Conservation (phyloP, 2,888 invertebrate genomes). For the Epiblema foenella region DNA sequence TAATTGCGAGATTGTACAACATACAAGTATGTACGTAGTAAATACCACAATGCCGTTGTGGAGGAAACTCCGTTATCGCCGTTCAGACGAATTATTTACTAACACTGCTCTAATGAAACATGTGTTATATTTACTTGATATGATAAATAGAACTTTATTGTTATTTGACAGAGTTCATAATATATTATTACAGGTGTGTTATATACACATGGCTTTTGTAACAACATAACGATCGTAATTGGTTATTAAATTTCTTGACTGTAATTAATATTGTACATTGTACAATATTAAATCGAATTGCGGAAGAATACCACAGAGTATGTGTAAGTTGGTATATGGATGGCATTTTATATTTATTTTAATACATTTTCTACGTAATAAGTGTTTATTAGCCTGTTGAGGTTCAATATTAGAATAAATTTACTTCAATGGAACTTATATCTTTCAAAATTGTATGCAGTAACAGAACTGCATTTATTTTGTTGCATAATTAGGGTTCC, state of each 20-base stretch:
- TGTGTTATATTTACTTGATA: constrained; percentile 2
- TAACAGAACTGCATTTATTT: too few relatives aligned
- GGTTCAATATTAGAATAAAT: too few relatives aligned
- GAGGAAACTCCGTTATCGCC: constrained; percentile 28
- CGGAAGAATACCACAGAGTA: not conserved
- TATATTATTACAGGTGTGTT: not conserved
- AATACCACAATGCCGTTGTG: constrained; percentile 2
- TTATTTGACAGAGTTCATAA: not conserved
- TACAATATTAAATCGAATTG: not conserved
- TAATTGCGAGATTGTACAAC: constrained; percentile 13
- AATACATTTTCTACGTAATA: too few relatives aligned
- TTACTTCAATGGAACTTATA: too few relatives aligned
- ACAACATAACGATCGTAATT: constrained; percentile 11
- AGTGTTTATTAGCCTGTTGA: too few relatives aligned
- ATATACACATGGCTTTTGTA: constrained; percentile 1
- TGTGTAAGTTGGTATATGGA: not conserved
- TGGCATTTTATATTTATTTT: not conserved
- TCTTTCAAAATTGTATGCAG: too few relatives aligned
- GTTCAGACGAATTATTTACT: constrained; percentile 30
- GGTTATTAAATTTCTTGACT: not conserved
- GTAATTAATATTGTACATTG: not conserved
- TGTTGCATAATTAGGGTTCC: too few relatives aligned
- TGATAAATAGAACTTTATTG: constrained; percentile 8
- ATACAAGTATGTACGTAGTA: not conserved
- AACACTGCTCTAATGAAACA: constrained; percentile 31